phyloP scores from a whole-genome alignment of 23 tunicate species.

The Oikopleura vanhoeffeni region DNA sequence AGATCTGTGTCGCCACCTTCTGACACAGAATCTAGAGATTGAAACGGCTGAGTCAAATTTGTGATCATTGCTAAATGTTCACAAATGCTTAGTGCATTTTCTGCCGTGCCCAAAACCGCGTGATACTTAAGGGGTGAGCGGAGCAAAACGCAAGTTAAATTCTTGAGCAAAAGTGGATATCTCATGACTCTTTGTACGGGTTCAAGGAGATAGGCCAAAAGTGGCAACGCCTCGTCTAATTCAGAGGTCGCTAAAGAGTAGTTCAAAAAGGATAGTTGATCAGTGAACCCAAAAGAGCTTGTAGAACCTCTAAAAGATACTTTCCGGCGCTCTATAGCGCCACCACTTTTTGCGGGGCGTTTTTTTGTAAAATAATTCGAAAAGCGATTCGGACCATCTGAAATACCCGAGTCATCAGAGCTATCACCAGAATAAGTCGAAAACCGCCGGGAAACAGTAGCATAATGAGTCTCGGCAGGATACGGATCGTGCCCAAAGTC shows the following conservation, averaged over 20 bases:
- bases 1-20: no score
- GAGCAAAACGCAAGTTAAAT: background rate
- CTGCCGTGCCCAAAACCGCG: background rate
- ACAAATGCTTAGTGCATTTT: background rate
- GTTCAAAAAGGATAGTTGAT: background rate
- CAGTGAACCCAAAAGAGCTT: no score
- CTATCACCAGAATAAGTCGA: background rate
- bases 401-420: background rate
- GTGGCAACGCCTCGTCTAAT: background rate
- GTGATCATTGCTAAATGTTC: background rate
- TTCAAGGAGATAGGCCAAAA: background rate
- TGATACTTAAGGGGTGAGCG: background rate
- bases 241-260: background rate
- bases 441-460: background rate
- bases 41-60: background rate
- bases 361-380: background rate
- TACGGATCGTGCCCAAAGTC: no score
- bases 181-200: background rate
- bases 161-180: background rate
- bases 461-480: background rate
- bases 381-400: background rate
- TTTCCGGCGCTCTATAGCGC: background rate
- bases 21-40: background rate
- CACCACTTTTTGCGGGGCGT: no score
- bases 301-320: no score